Evolutionary conservation across 2,888 invertebrate species (phyloP).

Genomic region (Trachelus tabidus): DNA sequence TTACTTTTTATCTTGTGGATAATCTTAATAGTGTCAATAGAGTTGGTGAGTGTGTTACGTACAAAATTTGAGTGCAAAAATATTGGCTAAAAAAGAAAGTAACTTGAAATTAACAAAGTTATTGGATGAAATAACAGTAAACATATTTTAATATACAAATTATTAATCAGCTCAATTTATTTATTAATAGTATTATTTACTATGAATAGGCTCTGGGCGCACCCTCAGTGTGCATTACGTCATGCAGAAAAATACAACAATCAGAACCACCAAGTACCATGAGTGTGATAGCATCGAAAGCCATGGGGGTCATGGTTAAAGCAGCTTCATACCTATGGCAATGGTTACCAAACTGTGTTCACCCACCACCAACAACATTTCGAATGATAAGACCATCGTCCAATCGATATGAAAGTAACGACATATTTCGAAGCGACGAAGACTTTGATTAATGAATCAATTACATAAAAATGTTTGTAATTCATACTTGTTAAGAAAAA

Average conservation of each 20-base stretch:
- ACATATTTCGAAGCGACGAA: slow-evolving; percentile 7
- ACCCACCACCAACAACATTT: slow-evolving; percentile 12
- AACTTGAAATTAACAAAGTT: neutral
- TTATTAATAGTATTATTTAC: neutral
- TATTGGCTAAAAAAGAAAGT: neutral
- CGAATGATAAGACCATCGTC: neutral
- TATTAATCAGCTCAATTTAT: neutral
- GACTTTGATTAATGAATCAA: slow-evolving; percentile 17
- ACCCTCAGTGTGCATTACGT: neutral
- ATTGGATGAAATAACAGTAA: neutral
- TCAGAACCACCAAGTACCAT: neutral
- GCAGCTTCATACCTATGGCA: slow-evolving; percentile 29
- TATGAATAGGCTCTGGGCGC: neutral
- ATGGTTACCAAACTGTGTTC: slow-evolving; percentile 27
- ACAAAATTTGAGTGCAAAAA: neutral
- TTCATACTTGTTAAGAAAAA: neutral
- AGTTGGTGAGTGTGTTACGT: neutral
- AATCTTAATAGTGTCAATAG: neutral
- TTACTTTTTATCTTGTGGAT: neutral
- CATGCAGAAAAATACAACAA: neutral
- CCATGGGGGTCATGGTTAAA: slow-evolving; percentile 28
- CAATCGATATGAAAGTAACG: neutral
- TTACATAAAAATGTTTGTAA: neutral
- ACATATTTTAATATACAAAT: neutral
- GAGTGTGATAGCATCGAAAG: slow-evolving; percentile 25